Evolutionary conservation across 2,797 vertebrate species (phyloP).

Genomic region (Tauraco hartlaubi): DNA sequence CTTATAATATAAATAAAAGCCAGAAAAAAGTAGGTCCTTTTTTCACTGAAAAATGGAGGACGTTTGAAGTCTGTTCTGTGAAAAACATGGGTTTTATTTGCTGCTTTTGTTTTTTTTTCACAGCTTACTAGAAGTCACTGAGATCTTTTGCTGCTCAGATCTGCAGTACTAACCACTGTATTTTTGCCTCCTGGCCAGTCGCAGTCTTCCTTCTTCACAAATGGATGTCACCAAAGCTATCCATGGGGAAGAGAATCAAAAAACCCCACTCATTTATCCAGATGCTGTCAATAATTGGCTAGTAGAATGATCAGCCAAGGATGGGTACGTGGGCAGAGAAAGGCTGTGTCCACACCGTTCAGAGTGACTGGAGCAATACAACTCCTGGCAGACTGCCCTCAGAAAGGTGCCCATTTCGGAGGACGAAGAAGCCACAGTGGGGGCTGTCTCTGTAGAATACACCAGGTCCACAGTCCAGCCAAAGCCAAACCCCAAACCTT

Average conservation of each 20-base stretch:
- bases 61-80: neutral
- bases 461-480: neutral
- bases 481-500: neutral
- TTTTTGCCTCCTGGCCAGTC: neutral
- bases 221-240: neutral
- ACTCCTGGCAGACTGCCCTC: neutral
- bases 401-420: neutral
- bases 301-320: neutral
- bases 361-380: neutral
- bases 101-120: neutral
- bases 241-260: neutral
- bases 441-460: neutral
- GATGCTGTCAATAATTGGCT: neutral
- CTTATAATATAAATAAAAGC: neutral
- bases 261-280: neutral
- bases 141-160: neutral
- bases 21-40: conserved; percentile 38
- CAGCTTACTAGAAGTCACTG: neutral
- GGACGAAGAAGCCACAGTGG: neutral
- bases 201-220: neutral
- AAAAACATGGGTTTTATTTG: neutral
- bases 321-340: neutral
- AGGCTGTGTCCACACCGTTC: neutral
- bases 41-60: conserved; percentile 55
- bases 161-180: neutral